Evolutionary conservation across 2,888 invertebrate species (phyloP).

Genomic region (Blastobasis lacticolella): DNA sequence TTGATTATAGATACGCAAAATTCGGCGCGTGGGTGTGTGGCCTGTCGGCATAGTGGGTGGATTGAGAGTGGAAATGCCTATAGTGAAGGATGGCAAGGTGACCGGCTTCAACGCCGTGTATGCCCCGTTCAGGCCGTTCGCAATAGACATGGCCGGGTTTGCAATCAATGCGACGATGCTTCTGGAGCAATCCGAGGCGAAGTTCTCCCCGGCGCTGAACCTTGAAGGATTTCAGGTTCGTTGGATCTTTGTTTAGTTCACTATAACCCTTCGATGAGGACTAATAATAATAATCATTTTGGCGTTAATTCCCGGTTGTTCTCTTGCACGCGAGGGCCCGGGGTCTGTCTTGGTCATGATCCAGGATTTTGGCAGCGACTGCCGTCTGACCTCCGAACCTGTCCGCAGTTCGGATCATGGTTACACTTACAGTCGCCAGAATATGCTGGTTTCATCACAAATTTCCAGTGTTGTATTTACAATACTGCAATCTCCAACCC

Average conservation of each 20-base stretch:
- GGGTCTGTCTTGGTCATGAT: too few relatives aligned
- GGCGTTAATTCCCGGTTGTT: too few relatives aligned
- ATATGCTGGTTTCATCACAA: too few relatives aligned
- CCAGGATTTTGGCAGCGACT: too few relatives aligned
- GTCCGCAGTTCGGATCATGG: too few relatives aligned
- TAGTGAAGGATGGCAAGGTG: constrained; percentile 76
- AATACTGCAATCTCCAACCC: too few relatives aligned
- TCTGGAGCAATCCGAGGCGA: constrained; percentile 79
- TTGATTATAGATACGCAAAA: constrained; percentile 44
- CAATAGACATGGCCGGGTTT: constrained; percentile 98
- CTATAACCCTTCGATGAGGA: too few relatives aligned
- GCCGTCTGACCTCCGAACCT: too few relatives aligned
- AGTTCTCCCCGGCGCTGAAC: constrained; percentile 88
- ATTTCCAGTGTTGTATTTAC: too few relatives aligned
- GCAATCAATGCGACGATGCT: constrained; percentile 87
- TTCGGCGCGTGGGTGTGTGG: constrained; percentile 92
- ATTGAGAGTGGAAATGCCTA: constrained; percentile 91
- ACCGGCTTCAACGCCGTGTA: constrained; percentile 82
- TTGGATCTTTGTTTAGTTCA: constrained; percentile 1
- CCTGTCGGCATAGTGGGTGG: constrained; percentile 98
- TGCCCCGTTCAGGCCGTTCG: constrained; percentile 93
- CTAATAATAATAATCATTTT: too few relatives aligned
- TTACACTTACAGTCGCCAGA: too few relatives aligned
- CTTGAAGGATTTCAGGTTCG: constrained; percentile 83
- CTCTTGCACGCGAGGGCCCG: too few relatives aligned